These are phyloP conservation scores for Aeoliscus strigatus DNA, from an alignment of 2,797 vertebrate genomes.

Conservation along the genomic window DNA sequence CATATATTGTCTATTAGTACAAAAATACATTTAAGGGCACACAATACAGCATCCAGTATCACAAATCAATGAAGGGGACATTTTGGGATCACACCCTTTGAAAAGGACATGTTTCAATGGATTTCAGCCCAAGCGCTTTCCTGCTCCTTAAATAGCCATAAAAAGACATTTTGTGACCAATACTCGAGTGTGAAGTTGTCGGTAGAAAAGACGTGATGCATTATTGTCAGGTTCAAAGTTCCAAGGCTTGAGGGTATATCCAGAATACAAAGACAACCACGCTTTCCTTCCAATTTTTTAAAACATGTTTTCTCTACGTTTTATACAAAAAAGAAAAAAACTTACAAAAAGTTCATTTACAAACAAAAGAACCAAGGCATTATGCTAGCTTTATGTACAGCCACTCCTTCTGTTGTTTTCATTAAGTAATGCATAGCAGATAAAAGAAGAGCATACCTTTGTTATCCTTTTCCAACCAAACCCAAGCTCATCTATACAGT, in stretches of 20 bases:
- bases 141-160: slow-evolving; percentile 62
- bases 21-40: slow-evolving; percentile 99
- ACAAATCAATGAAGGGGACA: slow-evolving; percentile 86
- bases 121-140: slow-evolving; percentile 84
- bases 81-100: slow-evolving; percentile 57
- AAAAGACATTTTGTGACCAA: slow-evolving; percentile 81
- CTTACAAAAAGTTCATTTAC: slow-evolving; percentile 99
- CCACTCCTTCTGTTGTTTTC: slow-evolving; percentile 65
- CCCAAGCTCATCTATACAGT: slow-evolving; percentile 71
- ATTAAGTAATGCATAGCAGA: slow-evolving; percentile 86
- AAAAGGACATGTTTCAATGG: slow-evolving; percentile 75
- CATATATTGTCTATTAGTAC: slow-evolving; percentile 99
- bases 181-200: slow-evolving; percentile 72
- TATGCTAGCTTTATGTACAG: slow-evolving; percentile 95
- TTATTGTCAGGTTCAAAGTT: slow-evolving; percentile 89
- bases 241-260: slow-evolving; percentile 91
- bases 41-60: slow-evolving; percentile 92
- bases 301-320: slow-evolving; percentile 81
- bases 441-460: slow-evolving; percentile 78
- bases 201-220: slow-evolving; percentile 88
- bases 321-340: slow-evolving; percentile 98
- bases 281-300: slow-evolving; percentile 78
- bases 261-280: slow-evolving; percentile 89
- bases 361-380: slow-evolving; percentile 97
- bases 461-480: slow-evolving; percentile 60